phyloP scores from a whole-genome alignment of 2,113 vertebrate species.

The Brachyhypopomus gauderio region DNA sequence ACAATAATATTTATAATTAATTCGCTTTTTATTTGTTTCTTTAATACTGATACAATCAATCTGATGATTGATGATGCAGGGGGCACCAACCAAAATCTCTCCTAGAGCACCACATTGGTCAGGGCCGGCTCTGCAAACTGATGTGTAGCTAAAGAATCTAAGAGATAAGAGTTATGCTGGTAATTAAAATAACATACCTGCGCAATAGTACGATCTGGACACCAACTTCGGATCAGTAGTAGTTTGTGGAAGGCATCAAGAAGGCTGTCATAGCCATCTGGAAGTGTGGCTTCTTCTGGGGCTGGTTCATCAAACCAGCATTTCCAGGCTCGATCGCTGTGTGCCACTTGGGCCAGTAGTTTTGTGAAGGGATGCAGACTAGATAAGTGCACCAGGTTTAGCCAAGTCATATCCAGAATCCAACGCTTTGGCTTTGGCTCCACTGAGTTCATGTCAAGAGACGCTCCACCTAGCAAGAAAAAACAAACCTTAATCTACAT shows the following conservation, averaged over 20 bases:
- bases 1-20: no score
- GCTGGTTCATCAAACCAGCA: slow-evolving; percentile 79
- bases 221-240: slow-evolving; percentile 83
- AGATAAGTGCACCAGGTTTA: slow-evolving; percentile 84
- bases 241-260: slow-evolving; percentile 80
- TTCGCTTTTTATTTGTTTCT: no score
- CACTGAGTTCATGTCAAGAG: slow-evolving; percentile 81
- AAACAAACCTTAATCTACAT: not conserved
- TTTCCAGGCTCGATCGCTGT: slow-evolving; percentile 79
- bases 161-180: not conserved
- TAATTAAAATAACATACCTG: slow-evolving; percentile 67
- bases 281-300: slow-evolving; percentile 75
- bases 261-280: slow-evolving; percentile 76
- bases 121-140: no score
- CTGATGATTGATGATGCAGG: no score
- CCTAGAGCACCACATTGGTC: no score
- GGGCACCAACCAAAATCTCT: no score
- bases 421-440: slow-evolving; percentile 80
- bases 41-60: no score
- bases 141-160: not conserved
- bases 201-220: slow-evolving; percentile 79
- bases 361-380: slow-evolving; percentile 71
- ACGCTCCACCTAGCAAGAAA: slow-evolving; percentile 76
- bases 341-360: slow-evolving; percentile 75
- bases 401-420: slow-evolving; percentile 85